Conservation (phyloP, 37 sponge, comb jelly and placozoan species). For the Halichondria panicea region DNA sequence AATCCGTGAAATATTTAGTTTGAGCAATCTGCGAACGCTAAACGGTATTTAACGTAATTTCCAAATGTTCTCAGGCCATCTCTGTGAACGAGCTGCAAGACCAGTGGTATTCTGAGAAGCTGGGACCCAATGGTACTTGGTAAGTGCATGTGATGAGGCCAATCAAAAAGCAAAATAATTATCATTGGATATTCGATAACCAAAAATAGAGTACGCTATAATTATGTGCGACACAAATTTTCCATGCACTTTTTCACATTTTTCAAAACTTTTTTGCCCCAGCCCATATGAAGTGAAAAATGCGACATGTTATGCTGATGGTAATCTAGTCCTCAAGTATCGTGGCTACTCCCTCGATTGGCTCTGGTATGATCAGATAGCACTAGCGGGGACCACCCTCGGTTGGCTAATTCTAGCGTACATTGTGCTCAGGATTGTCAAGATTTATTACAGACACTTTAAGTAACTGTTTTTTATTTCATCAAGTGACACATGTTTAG, state of each 20-base stretch:
- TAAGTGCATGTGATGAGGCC: neutral
- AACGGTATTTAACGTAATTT: too few species aligned
- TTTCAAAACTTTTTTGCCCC: neutral
- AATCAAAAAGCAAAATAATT: neutral
- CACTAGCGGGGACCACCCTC: neutral
- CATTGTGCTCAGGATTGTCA: neutral
- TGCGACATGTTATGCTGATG: slow-evolving; percentile 8
- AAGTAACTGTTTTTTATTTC: too few species aligned
- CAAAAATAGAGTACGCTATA: neutral
- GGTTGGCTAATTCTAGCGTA: neutral
- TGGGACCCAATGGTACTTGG: slow-evolving; percentile 2
- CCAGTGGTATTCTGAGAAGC: neutral
- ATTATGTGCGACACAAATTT: neutral
- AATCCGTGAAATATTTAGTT: too few species aligned
- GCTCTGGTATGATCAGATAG: neutral
- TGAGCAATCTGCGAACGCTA: too few species aligned
- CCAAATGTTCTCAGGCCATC: slow-evolving; percentile 7
- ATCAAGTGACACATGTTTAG: too few species aligned
- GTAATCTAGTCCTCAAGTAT: neutral
- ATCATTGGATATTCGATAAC: neutral
- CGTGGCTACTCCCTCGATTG: slow-evolving; percentile 22
- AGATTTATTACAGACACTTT: too few species aligned
- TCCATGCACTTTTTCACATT: neutral
- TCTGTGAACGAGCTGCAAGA: slow-evolving; percentile 38
- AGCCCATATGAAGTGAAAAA: neutral